Base-by-base conservation (phyloP, 1,140 invertebrate genomes). In the Monomorium pharaonis region DNA sequence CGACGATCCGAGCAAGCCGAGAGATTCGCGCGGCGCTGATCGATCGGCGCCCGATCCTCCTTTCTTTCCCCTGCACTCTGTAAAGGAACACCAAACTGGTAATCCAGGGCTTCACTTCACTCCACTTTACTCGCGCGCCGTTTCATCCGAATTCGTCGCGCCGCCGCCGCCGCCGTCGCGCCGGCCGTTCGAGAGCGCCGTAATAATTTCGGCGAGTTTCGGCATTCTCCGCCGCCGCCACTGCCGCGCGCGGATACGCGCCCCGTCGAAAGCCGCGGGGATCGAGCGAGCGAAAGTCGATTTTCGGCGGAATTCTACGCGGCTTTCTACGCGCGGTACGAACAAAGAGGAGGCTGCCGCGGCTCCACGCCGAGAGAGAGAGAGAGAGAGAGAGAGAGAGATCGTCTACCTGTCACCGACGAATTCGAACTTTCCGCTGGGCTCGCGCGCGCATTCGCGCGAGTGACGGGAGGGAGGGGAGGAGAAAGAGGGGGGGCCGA, bases 371-470 rank as follows among this genome's bases (percentile, higher is more conserved):
- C n/a, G n/a, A n/a, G n/a, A 37, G 5, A 37, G 5, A 37, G 33
- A 37, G 33, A 37, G 33, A 37, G 5, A 37, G 33, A 37, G 33
- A 37, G 33, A 33, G 5, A 37, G 37, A 37, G 47, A 58, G 86
- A 47, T 75, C 42, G 51, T 60, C 24, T 89, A 89, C 49, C 77
- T 89, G 88, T 89, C 88, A 89, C 33, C 27, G 10, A 10, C 16
- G 74, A 24, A 76, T 84, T 89, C 63, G 56, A 89, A 89, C 88
- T 84, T 89, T 89, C 58, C 88, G 60, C 54, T 75, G 10, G 67
- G 47, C 58, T 67, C 78, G 60, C 42, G 65, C 56, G 72, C 42
- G 60, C 62, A 21, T 62, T 76, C 75, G 75, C 75, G 75, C 4
- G 7, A 37, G 37, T n/a, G n/a, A n/a, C n/a, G n/a, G n/a, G n/a